Percentiles rank a stretch among this genome's conserved stretches.
These are phyloP conservation scores for Sebastes miniatus DNA, from an alignment of 2,797 vertebrate species.

Conservation along the genomic window DNA sequence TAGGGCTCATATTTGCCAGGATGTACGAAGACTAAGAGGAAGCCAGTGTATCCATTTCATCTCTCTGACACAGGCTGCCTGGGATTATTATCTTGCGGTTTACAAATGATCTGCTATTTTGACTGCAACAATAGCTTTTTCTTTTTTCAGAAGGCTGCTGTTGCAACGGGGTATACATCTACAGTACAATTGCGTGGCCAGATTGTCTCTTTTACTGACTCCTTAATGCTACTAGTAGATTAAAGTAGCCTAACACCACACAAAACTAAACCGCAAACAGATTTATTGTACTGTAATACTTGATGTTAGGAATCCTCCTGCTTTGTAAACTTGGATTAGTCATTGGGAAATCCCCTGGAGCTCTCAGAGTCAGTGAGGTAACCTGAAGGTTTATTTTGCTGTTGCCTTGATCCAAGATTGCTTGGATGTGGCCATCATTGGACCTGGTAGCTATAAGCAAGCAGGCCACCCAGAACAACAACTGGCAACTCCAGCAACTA, in stretches of 20 bases:
- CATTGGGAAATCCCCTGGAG: constrained; percentile 56
- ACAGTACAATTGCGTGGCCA: background rate
- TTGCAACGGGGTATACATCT: background rate
- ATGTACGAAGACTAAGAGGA: constrained; percentile 55
- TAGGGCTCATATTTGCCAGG: constrained; percentile 59
- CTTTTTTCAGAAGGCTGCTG: constrained; percentile 18
- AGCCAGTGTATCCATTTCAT: constrained; percentile 54
- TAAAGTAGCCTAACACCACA: constrained; percentile 18
- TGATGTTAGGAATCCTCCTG: constrained; percentile 28
- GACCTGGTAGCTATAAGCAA: constrained; percentile 27
- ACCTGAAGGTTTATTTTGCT: constrained; percentile 44
- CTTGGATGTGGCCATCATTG: constrained; percentile 45
- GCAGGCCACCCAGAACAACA: constrained; percentile 35
- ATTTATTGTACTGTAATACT: constrained; percentile 17
- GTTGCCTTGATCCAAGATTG: constrained; percentile 32
- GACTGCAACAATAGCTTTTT: constrained; percentile 36
- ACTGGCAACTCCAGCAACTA: constrained; percentile 17
- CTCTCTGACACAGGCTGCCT: constrained; percentile 37
- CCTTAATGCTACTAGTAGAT: constrained; percentile 17
- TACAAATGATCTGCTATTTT: constrained; percentile 63
- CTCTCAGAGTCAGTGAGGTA: constrained; percentile 37
- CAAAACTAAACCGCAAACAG: constrained; percentile 27
- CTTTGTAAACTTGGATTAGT: constrained; percentile 61
- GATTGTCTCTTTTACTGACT: constrained; percentile 31
- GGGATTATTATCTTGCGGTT: constrained; percentile 57